phyloP scores from a whole-genome alignment of 2,888 invertebrate genomes.

The Dorcus hopei region DNA sequence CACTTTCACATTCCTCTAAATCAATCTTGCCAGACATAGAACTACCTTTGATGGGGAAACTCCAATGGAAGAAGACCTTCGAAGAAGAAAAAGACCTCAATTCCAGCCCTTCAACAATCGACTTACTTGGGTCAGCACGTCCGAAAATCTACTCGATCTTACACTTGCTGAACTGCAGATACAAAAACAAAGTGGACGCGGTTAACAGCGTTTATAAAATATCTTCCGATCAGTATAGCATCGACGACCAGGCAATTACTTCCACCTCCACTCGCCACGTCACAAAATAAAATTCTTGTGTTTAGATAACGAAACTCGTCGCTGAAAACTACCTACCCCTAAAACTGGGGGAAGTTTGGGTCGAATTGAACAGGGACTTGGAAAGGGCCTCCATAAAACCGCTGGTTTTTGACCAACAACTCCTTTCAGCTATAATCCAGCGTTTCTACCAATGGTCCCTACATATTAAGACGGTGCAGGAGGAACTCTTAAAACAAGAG shows the following conservation, averaged over 20 bases:
- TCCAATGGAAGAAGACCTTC: conserved; percentile 43
- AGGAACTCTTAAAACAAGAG: conserved; percentile 33
- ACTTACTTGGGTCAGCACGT: conserved; percentile 47
- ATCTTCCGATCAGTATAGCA: background rate
- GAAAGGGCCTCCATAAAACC: conserved; percentile 41
- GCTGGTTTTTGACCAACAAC: conserved; percentile 42
- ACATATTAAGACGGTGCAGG: conserved; percentile 41
- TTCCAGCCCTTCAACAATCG: conserved; percentile 43
- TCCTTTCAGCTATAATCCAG: conserved; percentile 41
- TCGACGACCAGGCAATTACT: conserved; percentile 5
- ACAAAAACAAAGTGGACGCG: conserved; percentile 38
- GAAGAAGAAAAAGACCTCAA: conserved; percentile 31
- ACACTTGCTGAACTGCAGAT: conserved; percentile 41
- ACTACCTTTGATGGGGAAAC: conserved; percentile 46
- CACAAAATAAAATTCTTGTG: too few relatives aligned
- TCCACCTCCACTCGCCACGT: background rate
- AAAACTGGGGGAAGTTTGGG: conserved; percentile 50
- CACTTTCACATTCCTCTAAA: background rate
- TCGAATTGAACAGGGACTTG: conserved; percentile 44
- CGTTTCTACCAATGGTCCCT: conserved; percentile 43
- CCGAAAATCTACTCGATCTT: conserved; percentile 51
- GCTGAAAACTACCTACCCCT: conserved; percentile 49
- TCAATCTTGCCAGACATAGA: conserved; percentile 36
- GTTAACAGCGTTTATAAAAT: conserved; percentile 47
- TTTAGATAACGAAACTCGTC: conserved; percentile 46